Conservation (phyloP, 2,113 vertebrate genomes). For the Pogona vitticeps region DNA sequence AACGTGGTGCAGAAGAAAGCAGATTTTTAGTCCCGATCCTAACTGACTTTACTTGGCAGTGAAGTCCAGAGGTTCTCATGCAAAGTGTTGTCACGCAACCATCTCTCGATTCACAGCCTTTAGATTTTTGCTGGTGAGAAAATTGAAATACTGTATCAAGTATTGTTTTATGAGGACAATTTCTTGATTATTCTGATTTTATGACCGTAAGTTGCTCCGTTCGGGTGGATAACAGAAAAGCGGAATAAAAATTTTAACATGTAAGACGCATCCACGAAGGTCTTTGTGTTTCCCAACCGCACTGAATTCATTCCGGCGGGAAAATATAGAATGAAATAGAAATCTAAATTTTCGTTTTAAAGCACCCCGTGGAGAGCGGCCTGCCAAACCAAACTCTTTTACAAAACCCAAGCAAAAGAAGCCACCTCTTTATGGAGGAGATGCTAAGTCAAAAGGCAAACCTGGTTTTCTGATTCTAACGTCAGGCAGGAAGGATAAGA, state of each 20-base stretch:
- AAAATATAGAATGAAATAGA: not conserved
- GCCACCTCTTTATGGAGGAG: too few species aligned
- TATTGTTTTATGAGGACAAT: not conserved
- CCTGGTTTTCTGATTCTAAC: too few species aligned
- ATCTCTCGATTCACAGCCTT: not conserved
- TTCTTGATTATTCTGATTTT: not conserved
- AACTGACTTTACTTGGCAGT: not conserved
- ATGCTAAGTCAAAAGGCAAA: too few species aligned
- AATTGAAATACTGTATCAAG: not conserved
- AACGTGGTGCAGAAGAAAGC: not conserved
- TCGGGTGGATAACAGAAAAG: not conserved
- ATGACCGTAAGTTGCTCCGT: not conserved
- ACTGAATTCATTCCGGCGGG: not conserved
- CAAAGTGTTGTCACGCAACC: not conserved
- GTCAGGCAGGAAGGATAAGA: too few species aligned
- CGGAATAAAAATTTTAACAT: not conserved
- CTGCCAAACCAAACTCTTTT: too few species aligned
- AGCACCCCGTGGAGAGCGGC: not conserved
- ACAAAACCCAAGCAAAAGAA: too few species aligned
- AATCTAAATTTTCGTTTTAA: not conserved
- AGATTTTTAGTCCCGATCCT: not conserved
- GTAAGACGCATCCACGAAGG: not conserved
- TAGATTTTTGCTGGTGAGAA: not conserved
- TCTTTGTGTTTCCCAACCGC: not conserved
- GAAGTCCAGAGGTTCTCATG: not conserved